A percentile compares a stretch with the other conserved stretches of the same genome.
Evolutionary conservation across 2,888 invertebrate species (phyloP).

Genomic region (Chesias legatella): DNA sequence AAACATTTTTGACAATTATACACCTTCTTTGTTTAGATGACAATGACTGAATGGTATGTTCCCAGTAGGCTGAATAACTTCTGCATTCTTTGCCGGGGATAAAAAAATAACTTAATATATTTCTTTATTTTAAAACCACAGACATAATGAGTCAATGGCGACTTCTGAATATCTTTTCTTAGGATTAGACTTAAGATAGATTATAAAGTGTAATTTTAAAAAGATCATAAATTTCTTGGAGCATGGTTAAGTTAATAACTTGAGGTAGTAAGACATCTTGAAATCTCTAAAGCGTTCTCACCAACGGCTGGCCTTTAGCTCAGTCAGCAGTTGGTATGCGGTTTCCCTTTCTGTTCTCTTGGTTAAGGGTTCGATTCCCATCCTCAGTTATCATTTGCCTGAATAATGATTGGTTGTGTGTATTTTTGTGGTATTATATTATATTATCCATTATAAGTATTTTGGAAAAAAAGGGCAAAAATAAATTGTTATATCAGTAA

Average conservation of each 20-base stretch:
- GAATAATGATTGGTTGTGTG: too few relatives aligned
- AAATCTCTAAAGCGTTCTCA: too few relatives aligned
- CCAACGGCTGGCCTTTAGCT: too few relatives aligned
- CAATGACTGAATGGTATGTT: slow-evolving; percentile 7
- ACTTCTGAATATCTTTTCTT: slow-evolving; percentile 5
- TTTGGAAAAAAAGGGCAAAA: too few relatives aligned
- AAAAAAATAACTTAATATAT: slow-evolving; percentile 13
- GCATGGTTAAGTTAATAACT: slow-evolving; percentile 1
- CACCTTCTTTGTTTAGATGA: slow-evolving; percentile 7
- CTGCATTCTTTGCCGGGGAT: slow-evolving; percentile 6
- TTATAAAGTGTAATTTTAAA: slow-evolving; percentile 16
- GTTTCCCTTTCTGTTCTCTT: too few relatives aligned
- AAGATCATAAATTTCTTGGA: slow-evolving; percentile 12
- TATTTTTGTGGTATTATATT: too few relatives aligned
- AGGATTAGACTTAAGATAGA: slow-evolving; percentile 1
- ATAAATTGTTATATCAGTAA: too few relatives aligned
- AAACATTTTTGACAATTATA: slow-evolving; percentile 7
- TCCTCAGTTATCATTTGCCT: too few relatives aligned
- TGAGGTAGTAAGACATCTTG: too few relatives aligned
- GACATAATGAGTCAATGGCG: slow-evolving; percentile 11
- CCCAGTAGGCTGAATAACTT: slow-evolving; percentile 5
- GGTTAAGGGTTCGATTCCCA: too few relatives aligned
- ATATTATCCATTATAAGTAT: too few relatives aligned
- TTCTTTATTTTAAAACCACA: slow-evolving; percentile 12
- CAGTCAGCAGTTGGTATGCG: too few relatives aligned